Conservation (phyloP, 2,113 vertebrate genomes). For the Lasiurus cinereus region DNA sequence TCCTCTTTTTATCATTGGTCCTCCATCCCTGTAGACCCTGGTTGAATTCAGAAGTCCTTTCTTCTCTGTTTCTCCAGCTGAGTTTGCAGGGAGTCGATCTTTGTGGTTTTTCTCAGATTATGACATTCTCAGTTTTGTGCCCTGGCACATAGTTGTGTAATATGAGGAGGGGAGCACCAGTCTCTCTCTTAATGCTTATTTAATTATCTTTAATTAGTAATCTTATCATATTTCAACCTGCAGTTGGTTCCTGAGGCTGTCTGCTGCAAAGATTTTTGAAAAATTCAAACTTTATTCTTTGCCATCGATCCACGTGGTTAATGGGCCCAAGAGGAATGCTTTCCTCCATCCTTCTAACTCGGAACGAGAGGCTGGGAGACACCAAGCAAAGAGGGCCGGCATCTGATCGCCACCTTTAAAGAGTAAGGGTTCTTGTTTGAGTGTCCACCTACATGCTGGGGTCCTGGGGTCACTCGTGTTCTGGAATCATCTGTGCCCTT, state of each 20-base stretch:
- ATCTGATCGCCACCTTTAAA: not conserved
- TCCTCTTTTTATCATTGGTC: accelerated
- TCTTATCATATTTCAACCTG: conserved; percentile 82
- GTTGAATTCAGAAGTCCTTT: not conserved
- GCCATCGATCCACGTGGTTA: conserved; percentile 58
- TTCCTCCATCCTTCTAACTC: conserved; percentile 69
- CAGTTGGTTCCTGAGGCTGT: conserved; percentile 78
- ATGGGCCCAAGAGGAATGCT: conserved; percentile 69
- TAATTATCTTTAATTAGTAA: conserved; percentile 85
- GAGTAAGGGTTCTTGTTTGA: accelerated
- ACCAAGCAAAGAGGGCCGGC: not conserved
- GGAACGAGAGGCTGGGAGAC: not conserved
- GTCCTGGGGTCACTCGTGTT: not conserved
- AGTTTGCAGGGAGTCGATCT: not conserved
- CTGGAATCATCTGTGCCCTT: not conserved
- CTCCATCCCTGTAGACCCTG: not conserved
- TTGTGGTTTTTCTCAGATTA: not conserved
- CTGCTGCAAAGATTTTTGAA: conserved; percentile 73
- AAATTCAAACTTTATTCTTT: conserved; percentile 82
- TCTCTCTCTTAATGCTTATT: conserved; percentile 63
- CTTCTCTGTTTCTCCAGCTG: not conserved
- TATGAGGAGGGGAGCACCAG: not conserved
- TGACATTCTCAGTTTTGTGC: not conserved
- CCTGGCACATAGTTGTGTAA: not conserved
- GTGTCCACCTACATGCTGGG: accelerated